phyloP scores from a whole-genome alignment of 2,797 vertebrate species.

The Moxostoma hubbsi region DNA sequence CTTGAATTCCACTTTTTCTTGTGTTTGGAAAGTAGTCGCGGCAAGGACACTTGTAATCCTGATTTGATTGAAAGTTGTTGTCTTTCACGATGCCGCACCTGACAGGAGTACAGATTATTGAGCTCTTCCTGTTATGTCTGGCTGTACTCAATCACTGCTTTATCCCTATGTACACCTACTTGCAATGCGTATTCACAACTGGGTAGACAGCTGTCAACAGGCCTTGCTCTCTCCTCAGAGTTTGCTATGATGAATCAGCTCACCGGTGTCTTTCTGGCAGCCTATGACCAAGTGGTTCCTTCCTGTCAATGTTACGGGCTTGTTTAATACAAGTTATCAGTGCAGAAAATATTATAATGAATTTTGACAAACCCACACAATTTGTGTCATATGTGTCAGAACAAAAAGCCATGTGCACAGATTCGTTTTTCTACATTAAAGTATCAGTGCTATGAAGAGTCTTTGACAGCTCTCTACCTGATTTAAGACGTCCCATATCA shows the following conservation, averaged over 20 bases:
- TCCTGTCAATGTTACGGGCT: constrained; percentile 1
- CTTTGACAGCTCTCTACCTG: too few species aligned
- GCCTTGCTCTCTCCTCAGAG: constrained; percentile 30
- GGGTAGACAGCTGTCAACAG: constrained; percentile 58
- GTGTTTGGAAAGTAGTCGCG: neutral
- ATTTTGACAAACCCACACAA: constrained; percentile 17
- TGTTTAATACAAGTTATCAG: constrained; percentile 24
- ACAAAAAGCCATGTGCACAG: neutral
- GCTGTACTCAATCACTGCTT: constrained; percentile 55
- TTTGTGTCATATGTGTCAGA: constrained; percentile 17
- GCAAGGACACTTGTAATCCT: constrained; percentile 43
- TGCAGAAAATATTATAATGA: neutral
- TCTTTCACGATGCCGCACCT: constrained; percentile 13
- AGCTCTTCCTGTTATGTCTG: constrained; percentile 43
- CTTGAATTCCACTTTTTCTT: neutral
- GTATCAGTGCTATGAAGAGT: neutral
- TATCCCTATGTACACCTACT: constrained; percentile 56
- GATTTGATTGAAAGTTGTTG: constrained; percentile 39
- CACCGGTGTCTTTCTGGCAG: constrained; percentile 19
- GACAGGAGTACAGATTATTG: constrained; percentile 49
- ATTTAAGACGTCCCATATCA: too few species aligned
- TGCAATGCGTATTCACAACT: constrained; percentile 54
- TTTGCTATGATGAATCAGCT: constrained; percentile 36
- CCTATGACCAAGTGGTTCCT: neutral
- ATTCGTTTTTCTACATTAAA: too few species aligned